Conservation (phyloP, 2,113 vertebrate genomes). For the Pollachius pollachius region DNA sequence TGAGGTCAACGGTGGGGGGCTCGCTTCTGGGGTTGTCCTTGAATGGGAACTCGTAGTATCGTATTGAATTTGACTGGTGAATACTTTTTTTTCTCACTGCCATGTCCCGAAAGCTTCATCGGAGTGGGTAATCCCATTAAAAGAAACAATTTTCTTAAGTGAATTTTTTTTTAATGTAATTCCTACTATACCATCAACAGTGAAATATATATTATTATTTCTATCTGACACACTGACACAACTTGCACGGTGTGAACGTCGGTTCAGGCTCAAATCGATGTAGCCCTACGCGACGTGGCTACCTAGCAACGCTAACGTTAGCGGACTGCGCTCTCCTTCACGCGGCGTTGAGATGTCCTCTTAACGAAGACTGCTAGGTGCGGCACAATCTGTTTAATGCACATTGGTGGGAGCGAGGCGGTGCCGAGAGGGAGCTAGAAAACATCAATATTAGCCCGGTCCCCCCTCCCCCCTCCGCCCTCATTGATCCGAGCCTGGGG, state of each 20-base stretch:
- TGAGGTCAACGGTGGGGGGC: not conserved
- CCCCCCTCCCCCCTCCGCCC: not conserved
- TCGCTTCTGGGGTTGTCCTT: not conserved
- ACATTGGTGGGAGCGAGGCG: slow-evolving; percentile 34
- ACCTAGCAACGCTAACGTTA: too few species aligned
- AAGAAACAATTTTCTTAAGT: too few species aligned
- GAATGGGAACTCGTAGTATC: not conserved
- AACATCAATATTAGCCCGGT: slow-evolving; percentile 55
- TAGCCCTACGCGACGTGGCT: too few species aligned
- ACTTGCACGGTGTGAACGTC: too few species aligned
- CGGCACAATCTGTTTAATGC: slow-evolving; percentile 50
- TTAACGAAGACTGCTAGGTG: slow-evolving; percentile 20
- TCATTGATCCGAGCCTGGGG: slow-evolving; percentile 48
- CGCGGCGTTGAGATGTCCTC: slow-evolving; percentile 23
- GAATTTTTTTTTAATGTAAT: too few species aligned
- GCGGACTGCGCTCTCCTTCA: not conserved
- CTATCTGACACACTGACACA: too few species aligned
- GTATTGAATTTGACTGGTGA: not conserved
- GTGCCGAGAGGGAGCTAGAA: slow-evolving; percentile 32
- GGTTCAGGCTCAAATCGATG: too few species aligned
- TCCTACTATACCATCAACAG: too few species aligned
- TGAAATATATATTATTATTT: too few species aligned
- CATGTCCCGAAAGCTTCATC: too few species aligned
- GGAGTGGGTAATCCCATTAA: too few species aligned
- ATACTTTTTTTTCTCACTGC: not conserved